phyloP scores from a whole-genome alignment of 2,113 vertebrate genomes.

The Apteryx mantelli region DNA sequence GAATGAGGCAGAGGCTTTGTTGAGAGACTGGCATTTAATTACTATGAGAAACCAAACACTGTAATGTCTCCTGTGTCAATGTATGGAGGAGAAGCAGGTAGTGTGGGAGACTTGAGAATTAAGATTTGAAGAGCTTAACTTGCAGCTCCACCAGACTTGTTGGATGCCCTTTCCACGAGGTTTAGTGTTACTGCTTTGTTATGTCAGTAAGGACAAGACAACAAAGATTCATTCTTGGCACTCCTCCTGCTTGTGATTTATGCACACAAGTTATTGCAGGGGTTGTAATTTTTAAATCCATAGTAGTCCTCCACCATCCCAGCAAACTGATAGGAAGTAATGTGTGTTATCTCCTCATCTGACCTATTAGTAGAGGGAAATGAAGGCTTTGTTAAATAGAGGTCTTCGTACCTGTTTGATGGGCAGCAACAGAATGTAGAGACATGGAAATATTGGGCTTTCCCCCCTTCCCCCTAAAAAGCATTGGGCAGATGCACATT shows the following conservation, averaged over 20 bases:
- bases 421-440: neutral
- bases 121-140: neutral
- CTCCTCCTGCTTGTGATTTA: accelerated
- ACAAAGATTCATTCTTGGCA: neutral
- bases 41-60: neutral
- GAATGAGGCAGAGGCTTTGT: neutral
- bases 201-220: accelerated
- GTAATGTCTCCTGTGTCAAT: neutral
- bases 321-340: neutral
- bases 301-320: neutral
- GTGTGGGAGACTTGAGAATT: neutral
- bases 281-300: neutral
- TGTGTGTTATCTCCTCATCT: neutral
- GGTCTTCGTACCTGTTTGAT: neutral
- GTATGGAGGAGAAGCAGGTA: neutral
- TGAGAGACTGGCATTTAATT: neutral
- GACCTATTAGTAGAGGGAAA: neutral
- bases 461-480: neutral
- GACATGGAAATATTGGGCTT: neutral
- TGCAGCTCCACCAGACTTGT: neutral
- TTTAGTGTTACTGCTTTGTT: accelerated
- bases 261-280: neutral
- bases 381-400: neutral
- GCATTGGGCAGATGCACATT: neutral
- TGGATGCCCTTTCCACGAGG: neutral